phyloP scores from a whole-genome alignment of 2,888 invertebrate species.

The Thalpophila matura region DNA sequence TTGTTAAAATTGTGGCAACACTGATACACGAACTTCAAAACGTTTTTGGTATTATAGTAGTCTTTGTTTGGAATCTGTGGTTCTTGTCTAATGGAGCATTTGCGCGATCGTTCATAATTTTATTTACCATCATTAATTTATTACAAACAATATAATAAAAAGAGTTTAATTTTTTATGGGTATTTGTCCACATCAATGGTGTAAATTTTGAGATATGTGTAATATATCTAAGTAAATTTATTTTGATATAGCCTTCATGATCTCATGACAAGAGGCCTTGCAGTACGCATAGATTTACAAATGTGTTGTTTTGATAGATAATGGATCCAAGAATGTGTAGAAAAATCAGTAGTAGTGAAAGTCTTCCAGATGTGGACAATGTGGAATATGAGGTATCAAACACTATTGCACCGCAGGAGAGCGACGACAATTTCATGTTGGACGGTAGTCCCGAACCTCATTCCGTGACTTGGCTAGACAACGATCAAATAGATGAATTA shows the following conservation, averaged over 20 bases:
- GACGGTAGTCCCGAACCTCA: slow-evolving; percentile 85
- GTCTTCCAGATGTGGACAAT: slow-evolving; percentile 88
- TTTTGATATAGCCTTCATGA: slow-evolving; percentile 74
- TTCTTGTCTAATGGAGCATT: slow-evolving; percentile 61
- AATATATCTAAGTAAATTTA: slow-evolving; percentile 67
- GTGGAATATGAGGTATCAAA: slow-evolving; percentile 85
- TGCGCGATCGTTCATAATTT: slow-evolving; percentile 70
- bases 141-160: slow-evolving; percentile 70
- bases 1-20: not conserved
- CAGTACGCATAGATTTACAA: slow-evolving; percentile 84
- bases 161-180: slow-evolving; percentile 72
- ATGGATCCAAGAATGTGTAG: slow-evolving; percentile 91
- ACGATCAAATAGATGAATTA: slow-evolving; percentile 93
- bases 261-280: slow-evolving; percentile 83
- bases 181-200: slow-evolving; percentile 66
- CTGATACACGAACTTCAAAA: slow-evolving; percentile 1
- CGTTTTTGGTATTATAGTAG: too few relatives aligned
- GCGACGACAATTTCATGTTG: slow-evolving; percentile 85
- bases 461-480: slow-evolving; percentile 93
- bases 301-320: slow-evolving; percentile 89
- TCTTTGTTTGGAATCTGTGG: too few relatives aligned
- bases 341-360: slow-evolving; percentile 89
- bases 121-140: slow-evolving; percentile 77
- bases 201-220: slow-evolving; percentile 75
- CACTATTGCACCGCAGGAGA: slow-evolving; percentile 86